Percentiles rank a stretch among this genome's conserved stretches.
Evolutionary conservation across 2,113 vertebrate genomes (phyloP).

Genomic region (Origma solitaria): DNA sequence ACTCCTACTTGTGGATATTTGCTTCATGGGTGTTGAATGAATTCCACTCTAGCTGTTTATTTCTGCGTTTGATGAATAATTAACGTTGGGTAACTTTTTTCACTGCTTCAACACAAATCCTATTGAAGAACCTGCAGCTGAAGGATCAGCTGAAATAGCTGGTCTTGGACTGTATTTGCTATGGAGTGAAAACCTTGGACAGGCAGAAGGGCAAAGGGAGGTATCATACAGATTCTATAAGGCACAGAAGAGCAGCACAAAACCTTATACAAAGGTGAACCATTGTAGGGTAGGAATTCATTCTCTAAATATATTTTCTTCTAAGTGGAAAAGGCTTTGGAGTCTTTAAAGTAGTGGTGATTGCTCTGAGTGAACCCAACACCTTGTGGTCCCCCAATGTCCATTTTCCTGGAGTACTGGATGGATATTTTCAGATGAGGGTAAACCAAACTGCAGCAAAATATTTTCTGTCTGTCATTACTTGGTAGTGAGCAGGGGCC

Average conservation of each 20-base stretch:
- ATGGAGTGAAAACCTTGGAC: not conserved
- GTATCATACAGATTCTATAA: not conserved
- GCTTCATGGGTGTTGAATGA: not conserved
- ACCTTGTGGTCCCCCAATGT: not conserved
- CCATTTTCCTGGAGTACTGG: not conserved
- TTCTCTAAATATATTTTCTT: not conserved
- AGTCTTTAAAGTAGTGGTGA: not conserved
- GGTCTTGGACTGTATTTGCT: not conserved
- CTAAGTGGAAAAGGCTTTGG: not conserved
- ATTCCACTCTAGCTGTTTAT: not conserved
- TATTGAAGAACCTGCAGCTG: not conserved
- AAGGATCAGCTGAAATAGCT: not conserved
- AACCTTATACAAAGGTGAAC: not conserved
- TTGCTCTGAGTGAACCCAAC: not conserved
- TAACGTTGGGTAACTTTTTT: not conserved
- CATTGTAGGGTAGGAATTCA: not conserved
- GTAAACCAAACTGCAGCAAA: not conserved
- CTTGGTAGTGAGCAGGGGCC: not conserved
- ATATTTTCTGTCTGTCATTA: not conserved
- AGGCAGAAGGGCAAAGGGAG: not conserved
- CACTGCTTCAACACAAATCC: not conserved
- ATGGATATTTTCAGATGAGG: not conserved
- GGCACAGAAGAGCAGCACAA: not conserved
- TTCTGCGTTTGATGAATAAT: slow-evolving; percentile 1
- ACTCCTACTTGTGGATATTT: not conserved